A percentile compares a stretch with the other conserved stretches of the same genome.
Evolutionary conservation across 2,113 vertebrate species (phyloP).

Genomic region (Melanocharis versteri): DNA sequence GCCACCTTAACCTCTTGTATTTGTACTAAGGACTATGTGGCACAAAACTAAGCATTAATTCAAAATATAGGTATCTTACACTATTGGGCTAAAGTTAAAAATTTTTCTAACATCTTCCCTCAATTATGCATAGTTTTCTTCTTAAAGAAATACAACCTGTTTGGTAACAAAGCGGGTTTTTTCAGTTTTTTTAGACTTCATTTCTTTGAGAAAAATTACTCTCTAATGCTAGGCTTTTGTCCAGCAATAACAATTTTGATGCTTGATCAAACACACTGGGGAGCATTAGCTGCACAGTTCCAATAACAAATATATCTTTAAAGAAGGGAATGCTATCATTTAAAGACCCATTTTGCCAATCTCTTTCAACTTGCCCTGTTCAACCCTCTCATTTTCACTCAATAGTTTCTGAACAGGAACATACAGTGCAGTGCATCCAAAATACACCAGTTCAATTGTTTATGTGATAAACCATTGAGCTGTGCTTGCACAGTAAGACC

Average conservation of each 20-base stretch:
- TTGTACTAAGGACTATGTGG: not conserved
- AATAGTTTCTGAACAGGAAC: not conserved
- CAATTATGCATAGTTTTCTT: not conserved
- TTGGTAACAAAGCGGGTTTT: fast-evolving
- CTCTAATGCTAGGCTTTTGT: not conserved
- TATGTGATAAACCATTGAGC: not conserved
- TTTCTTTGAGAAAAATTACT: not conserved
- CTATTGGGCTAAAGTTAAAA: not conserved
- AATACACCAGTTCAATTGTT: not conserved
- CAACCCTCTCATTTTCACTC: not conserved
- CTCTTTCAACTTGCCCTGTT: not conserved
- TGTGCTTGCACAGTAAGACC: not conserved
- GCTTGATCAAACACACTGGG: not conserved
- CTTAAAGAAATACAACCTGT: not conserved
- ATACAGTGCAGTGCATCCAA: not conserved
- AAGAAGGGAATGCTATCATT: not conserved
- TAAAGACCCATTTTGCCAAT: not conserved
- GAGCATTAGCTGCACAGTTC: not conserved
- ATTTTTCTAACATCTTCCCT: not conserved
- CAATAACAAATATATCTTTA: too few species aligned
- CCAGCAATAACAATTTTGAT: not conserved
- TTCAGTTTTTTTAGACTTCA: not conserved
- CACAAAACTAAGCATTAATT: not conserved
- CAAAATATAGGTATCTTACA: not conserved
- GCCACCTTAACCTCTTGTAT: not conserved